Conservation (phyloP, 2,888 invertebrate species). For the Oithona nana region DNA sequence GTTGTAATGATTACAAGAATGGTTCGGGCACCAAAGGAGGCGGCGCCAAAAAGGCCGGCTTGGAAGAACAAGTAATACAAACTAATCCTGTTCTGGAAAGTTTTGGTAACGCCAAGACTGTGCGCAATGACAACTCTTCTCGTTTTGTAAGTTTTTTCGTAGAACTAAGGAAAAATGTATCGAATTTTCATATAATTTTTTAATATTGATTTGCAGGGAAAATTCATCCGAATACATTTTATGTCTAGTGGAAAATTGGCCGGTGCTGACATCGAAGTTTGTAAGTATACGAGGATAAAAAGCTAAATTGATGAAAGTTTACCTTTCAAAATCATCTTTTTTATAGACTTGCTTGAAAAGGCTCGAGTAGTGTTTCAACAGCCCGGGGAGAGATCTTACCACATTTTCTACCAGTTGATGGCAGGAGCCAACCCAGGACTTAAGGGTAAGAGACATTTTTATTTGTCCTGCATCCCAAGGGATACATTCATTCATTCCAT, state of each 20-base stretch:
- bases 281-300: neutral
- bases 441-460: conserved; percentile 34
- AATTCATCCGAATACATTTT: conserved; percentile 99
- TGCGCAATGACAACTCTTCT: conserved; percentile 99
- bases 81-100: conserved; percentile 98
- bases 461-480: too few species aligned
- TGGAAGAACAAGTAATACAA: conserved; percentile 99
- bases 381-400: conserved; percentile 29
- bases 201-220: conserved; percentile 46
- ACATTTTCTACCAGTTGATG: conserved; percentile 82
- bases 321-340: neutral
- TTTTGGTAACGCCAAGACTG: conserved; percentile 98
- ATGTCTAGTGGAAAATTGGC: conserved; percentile 78
- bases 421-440: conserved; percentile 11
- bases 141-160: conserved; percentile 83
- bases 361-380: conserved; percentile 99
- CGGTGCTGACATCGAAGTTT: conserved; percentile 43
- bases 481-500: too few species aligned
- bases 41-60: conserved; percentile 45
- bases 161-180: neutral
- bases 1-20: conserved; percentile 7
- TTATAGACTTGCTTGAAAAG: conserved; percentile 82
- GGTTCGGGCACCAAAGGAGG: neutral
- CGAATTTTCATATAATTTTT: neutral
- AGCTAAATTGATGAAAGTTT: neutral